Base-by-base conservation (phyloP, 2,888 invertebrate genomes). In the Crematogaster levior region DNA sequence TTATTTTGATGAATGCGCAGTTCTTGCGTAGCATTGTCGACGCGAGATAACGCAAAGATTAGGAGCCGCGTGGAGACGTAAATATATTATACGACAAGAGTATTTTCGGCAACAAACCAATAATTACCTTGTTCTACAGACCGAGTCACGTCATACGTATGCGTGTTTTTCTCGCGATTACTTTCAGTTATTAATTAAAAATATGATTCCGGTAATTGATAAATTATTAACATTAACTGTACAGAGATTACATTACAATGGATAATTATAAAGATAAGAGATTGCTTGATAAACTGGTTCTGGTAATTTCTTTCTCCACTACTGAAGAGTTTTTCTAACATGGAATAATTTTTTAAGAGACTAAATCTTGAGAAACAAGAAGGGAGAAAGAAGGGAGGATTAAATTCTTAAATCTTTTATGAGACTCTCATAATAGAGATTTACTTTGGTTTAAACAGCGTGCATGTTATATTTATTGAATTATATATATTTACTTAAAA, bases 1-100 rank as follows among this genome's bases (percentile, higher is more conserved):
- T 68, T 53, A 77, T 77, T 77, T 68, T 34, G 18, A 34, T 56
- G 77, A 77, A 43, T 58, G 43, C 56, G 68, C 77, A 68, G 68
- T 77, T 68, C 24, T 56, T 40, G 53, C 43, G 27, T 40, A 15
- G 61, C 48, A 7, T 53, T n/a, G 51, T 4, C 40, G 60, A 15
- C 46, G 34, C 18, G 30, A 77, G 68, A 77, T 77, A 68, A 68
- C 68, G 30, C 4, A 27, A 68, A 68, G 77, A 77, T 77, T 66
- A 66, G 21, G 53, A 37, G n/a, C 6, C 18, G n/a, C 12, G 4
- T 5, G n/a, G 18, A 65, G 9, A 48, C 18, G 46, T 40, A 43
- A 51, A n/a, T 51, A n/a, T 40, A 34, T 74, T 61, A 40, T 65
- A 40, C 27, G 74, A 63, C 24, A 10, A 1, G 6, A 34, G 7